These are phyloP conservation scores for Ctena decussata DNA, from an alignment of 2,888 invertebrate genomes.

Conservation along the genomic window DNA sequence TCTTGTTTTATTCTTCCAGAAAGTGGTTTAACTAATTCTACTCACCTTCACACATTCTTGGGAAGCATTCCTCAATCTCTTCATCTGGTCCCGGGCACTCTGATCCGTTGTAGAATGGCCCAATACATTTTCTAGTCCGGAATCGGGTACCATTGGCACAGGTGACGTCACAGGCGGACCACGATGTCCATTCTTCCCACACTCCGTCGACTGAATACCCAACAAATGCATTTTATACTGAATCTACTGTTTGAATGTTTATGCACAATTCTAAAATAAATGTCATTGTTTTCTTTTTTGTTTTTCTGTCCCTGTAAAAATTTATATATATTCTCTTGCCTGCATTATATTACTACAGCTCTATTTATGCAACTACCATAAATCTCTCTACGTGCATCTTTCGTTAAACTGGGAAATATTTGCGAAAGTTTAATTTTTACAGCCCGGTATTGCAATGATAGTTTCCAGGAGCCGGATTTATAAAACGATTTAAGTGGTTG, in stretches of 20 bases:
- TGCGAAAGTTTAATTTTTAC: no score
- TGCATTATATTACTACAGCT: neutral
- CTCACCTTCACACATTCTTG: conserved; percentile 82
- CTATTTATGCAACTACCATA: neutral
- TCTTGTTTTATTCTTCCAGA: no score
- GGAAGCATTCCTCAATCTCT: conserved; percentile 77
- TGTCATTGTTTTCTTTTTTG: neutral
- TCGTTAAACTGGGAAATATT: no score
- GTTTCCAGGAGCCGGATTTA: no score
- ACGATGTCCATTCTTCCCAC: conserved; percentile 78
- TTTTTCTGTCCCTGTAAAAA: no score
- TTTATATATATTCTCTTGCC: neutral
- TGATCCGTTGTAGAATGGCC: conserved; percentile 77
- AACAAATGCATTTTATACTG: neutral
- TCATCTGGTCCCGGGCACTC: conserved; percentile 74
- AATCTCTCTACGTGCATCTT: no score
- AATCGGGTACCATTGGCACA: conserved; percentile 81
- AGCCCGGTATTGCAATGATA: no score
- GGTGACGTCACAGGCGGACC: conserved; percentile 80
- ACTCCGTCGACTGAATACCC: conserved; percentile 80
- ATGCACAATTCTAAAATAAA: no score
- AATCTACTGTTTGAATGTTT: neutral
- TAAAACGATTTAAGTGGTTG: no score
- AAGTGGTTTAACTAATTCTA: neutral
- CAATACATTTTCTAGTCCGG: conserved; percentile 75